These are phyloP conservation scores for Caretta caretta DNA, from an alignment of 2,113 vertebrate species.

Conservation along the genomic window DNA sequence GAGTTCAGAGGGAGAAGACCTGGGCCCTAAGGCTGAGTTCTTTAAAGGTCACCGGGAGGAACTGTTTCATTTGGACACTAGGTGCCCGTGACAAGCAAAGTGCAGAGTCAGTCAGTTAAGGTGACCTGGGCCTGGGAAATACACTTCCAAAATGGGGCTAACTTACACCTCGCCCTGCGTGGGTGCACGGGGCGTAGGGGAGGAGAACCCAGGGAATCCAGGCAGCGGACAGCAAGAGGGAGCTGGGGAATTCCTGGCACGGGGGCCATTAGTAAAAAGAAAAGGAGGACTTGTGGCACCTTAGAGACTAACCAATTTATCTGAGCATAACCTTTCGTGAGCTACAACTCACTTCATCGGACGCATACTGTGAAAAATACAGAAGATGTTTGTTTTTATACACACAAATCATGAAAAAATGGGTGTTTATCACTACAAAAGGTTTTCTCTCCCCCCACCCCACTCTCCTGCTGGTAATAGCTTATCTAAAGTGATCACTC, in stretches of 20 bases:
- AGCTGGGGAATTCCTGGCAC: not conserved
- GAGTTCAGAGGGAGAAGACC: not conserved
- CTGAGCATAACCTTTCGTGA: too few species aligned
- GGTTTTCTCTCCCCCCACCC: too few species aligned
- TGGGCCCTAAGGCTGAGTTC: accelerated
- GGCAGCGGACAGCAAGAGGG: not conserved
- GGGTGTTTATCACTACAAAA: too few species aligned
- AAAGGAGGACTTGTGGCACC: too few species aligned
- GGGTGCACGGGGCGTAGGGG: accelerated
- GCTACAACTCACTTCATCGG: too few species aligned
- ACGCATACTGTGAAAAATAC: too few species aligned
- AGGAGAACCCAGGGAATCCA: not conserved
- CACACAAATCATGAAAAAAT: too few species aligned
- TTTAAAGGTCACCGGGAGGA: not conserved
- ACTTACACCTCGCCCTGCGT: not conserved
- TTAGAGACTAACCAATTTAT: too few species aligned
- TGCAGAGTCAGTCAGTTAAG: not conserved
- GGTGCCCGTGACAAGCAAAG: not conserved
- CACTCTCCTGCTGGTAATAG: too few species aligned
- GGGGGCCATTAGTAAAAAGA: too few species aligned
- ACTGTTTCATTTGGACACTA: accelerated
- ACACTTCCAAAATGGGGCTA: not conserved
- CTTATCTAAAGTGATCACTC: too few species aligned
- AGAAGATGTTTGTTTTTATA: too few species aligned
- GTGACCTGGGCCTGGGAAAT: not conserved